phyloP scores from a whole-genome alignment of 2,113 vertebrate genomes.

The Nesogale talazaci region DNA sequence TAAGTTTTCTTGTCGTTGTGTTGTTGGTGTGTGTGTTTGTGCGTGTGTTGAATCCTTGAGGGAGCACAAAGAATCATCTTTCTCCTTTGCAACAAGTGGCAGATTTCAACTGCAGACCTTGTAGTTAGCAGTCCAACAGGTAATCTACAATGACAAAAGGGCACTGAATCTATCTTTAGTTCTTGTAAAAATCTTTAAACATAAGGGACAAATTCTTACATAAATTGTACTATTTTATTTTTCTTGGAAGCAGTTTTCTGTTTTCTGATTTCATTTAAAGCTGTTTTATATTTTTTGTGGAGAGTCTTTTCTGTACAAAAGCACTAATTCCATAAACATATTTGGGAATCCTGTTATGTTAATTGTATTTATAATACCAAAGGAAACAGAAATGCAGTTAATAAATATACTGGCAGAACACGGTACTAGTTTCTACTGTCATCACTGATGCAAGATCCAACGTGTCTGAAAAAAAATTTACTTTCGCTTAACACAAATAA shows the following conservation, averaged over 20 bases:
- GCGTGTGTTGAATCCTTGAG: too few species aligned
- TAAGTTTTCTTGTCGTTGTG: too few species aligned
- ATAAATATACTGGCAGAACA: slow-evolving; percentile 63
- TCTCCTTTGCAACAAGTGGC: too few species aligned
- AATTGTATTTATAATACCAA: slow-evolving; percentile 69
- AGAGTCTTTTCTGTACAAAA: slow-evolving; percentile 17
- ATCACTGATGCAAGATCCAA: slow-evolving; percentile 70
- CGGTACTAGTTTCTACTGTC: slow-evolving; percentile 12
- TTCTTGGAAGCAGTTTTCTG: not conserved
- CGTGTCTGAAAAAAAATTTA: slow-evolving; percentile 52
- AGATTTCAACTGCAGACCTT: too few species aligned
- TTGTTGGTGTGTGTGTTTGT: too few species aligned
- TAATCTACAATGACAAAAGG: too few species aligned
- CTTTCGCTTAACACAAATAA: slow-evolving; percentile 73
- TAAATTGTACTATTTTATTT: slow-evolving; percentile 28
- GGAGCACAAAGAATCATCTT: too few species aligned
- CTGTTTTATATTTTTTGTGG: slow-evolving; percentile 14
- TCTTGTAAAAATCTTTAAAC: slow-evolving; percentile 1
- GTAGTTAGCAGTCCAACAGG: too few species aligned
- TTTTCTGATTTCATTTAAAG: slow-evolving; percentile 61
- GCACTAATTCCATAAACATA: slow-evolving; percentile 39
- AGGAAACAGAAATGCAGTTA: slow-evolving; percentile 60
- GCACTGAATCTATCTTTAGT: too few species aligned
- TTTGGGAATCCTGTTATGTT: slow-evolving; percentile 53
- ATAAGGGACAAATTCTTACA: not conserved